Evolutionary conservation across 2,797 vertebrate genomes (phyloP).

Genomic region (Okamejei kenojei): DNA sequence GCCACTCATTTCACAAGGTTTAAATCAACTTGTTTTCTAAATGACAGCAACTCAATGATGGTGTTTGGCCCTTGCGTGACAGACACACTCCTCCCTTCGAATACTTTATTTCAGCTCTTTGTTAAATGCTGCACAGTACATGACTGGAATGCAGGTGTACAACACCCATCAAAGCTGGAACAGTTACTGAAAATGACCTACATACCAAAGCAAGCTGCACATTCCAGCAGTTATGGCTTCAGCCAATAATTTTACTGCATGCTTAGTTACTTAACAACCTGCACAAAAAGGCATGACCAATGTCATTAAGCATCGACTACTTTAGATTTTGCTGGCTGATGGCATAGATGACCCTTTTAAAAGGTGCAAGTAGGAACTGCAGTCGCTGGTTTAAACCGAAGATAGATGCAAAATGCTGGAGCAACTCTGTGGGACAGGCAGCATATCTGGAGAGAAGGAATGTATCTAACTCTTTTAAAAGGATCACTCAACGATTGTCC

Average conservation of each 20-base stretch:
- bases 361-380: no score
- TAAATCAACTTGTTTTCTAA: neutral
- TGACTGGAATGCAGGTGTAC: neutral
- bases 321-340: neutral
- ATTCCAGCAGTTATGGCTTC: neutral
- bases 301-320: neutral
- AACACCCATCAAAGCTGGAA: no score
- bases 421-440: no score
- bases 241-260: neutral
- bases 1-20: neutral
- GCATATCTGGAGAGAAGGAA: no score
- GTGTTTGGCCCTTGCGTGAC: no score
- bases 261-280: neutral
- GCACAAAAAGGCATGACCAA: neutral
- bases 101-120: neutral
- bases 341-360: neutral
- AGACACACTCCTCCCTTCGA: no score
- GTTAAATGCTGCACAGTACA: neutral
- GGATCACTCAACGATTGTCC: neutral
- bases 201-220: neutral
- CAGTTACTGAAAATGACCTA: no score
- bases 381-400: no score
- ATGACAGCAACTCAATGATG: neutral
- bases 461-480: no score
- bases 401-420: no score